A percentile compares a stretch with the other conserved stretches of the same genome.
phyloP scores from a whole-genome alignment of 2,888 invertebrate genomes.

The Lasioglossum pauxillum region DNA sequence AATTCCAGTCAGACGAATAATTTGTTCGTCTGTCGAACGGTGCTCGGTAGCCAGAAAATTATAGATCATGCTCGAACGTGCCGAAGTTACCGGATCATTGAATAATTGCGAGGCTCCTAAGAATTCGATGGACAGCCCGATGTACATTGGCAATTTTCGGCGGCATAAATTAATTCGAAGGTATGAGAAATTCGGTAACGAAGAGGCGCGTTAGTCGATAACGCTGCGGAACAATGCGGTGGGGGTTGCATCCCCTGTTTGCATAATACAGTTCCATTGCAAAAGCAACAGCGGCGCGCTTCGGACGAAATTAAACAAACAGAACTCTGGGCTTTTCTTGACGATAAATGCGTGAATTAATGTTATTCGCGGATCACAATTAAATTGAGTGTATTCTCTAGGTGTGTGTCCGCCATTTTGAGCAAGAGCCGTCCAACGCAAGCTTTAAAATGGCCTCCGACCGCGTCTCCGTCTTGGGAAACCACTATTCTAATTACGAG shows the following conservation, averaged over 20 bases:
- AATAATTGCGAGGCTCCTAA: not conserved
- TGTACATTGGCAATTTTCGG: not conserved
- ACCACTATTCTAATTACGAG: not conserved
- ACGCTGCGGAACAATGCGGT: slow-evolving; percentile 47
- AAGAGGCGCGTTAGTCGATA: slow-evolving; percentile 38
- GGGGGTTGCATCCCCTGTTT: slow-evolving; percentile 15
- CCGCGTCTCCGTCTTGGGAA: not conserved
- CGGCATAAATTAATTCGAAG: slow-evolving; percentile 1
- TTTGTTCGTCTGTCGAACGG: not conserved
- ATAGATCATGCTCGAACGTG: not conserved
- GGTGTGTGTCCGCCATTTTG: too few relatives aligned
- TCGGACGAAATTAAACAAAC: not conserved
- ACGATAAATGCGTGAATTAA: too few relatives aligned
- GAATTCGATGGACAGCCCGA: not conserved
- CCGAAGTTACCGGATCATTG: not conserved
- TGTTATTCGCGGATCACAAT: too few relatives aligned
- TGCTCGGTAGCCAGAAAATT: not conserved
- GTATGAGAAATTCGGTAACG: slow-evolving; percentile 16
- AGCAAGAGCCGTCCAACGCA: too few relatives aligned
- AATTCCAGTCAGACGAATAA: not conserved
- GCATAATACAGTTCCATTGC: not conserved
- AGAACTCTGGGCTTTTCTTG: not conserved
- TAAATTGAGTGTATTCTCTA: too few relatives aligned
- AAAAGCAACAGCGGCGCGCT: not conserved
- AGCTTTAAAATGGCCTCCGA: not conserved